Conservation (phyloP, 2,888 invertebrate genomes). For the Trichogramma dendrolimi region DNA sequence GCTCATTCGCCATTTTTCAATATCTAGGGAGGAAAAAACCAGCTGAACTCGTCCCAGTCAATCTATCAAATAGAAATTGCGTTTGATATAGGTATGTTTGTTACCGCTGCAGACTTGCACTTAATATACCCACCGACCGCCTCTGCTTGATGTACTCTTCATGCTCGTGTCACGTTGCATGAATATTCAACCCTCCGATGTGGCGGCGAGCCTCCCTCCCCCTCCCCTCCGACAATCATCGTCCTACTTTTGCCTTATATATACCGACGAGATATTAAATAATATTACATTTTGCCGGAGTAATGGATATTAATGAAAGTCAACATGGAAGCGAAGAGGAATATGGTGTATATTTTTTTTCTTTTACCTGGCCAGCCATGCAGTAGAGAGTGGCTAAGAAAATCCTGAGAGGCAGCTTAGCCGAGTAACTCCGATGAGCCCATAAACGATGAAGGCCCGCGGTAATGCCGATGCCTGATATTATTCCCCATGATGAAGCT, state of each 20-base stretch:
- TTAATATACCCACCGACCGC: too few species aligned
- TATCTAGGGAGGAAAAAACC: too few species aligned
- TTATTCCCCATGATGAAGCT: constrained; percentile 37
- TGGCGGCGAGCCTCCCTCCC: not conserved
- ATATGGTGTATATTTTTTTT: not conserved
- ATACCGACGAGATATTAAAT: not conserved
- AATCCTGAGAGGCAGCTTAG: constrained; percentile 67
- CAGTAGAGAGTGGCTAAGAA: constrained; percentile 80
- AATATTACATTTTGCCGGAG: not conserved
- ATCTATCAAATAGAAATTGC: too few species aligned
- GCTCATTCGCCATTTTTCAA: too few species aligned
- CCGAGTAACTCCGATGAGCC: constrained; percentile 86
- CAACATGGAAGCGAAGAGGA: not conserved
- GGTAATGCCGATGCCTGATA: constrained; percentile 68
- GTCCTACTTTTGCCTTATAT: too few species aligned
- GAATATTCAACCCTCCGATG: too few species aligned
- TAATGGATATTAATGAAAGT: constrained; percentile 10
- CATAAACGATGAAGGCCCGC: constrained; percentile 91
- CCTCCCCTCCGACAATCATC: not conserved
- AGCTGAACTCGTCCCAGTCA: too few species aligned
- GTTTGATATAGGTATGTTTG: too few species aligned
- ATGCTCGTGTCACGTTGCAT: too few species aligned
- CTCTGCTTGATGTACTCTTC: too few species aligned
- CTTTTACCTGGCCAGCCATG: constrained; percentile 75
- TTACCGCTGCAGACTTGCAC: too few species aligned